phyloP scores from a whole-genome alignment of 2,888 invertebrate species.

The Polyploca ridens region DNA sequence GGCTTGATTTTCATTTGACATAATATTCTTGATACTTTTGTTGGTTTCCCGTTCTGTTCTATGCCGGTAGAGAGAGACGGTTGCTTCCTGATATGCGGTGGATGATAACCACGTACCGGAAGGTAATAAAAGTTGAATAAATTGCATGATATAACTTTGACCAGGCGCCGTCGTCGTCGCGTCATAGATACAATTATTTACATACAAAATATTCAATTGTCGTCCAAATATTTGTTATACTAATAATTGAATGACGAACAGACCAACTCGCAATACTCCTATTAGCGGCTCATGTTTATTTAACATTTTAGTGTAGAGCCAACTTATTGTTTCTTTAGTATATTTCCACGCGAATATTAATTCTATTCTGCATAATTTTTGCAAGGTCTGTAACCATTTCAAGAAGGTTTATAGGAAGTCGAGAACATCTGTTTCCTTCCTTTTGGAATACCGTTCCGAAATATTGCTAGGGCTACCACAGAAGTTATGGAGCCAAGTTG shows the following conservation, averaged over 20 bases:
- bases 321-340: conserved; percentile 65
- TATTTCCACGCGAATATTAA: conserved; percentile 58
- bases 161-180: background rate
- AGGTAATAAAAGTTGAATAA: too few species aligned
- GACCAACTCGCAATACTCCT: conserved; percentile 54
- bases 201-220: conserved; percentile 60
- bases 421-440: too few species aligned
- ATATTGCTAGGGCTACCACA: too few species aligned
- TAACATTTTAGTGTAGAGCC: conserved; percentile 56
- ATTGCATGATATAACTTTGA: background rate
- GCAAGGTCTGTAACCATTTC: background rate
- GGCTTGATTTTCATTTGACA: too few species aligned
- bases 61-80: too few species aligned
- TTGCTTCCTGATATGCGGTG: too few species aligned
- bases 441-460: too few species aligned
- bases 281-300: conserved; percentile 67
- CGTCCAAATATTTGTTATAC: conserved; percentile 54
- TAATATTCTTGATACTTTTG: too few species aligned
- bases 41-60: too few species aligned
- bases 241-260: conserved; percentile 48
- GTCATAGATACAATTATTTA: conserved; percentile 43
- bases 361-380: conserved; percentile 14
- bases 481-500: too few species aligned
- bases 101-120: too few species aligned
- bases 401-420: background rate